phyloP scores from a whole-genome alignment of 2,888 invertebrate genomes.

The Netelia virgata region DNA sequence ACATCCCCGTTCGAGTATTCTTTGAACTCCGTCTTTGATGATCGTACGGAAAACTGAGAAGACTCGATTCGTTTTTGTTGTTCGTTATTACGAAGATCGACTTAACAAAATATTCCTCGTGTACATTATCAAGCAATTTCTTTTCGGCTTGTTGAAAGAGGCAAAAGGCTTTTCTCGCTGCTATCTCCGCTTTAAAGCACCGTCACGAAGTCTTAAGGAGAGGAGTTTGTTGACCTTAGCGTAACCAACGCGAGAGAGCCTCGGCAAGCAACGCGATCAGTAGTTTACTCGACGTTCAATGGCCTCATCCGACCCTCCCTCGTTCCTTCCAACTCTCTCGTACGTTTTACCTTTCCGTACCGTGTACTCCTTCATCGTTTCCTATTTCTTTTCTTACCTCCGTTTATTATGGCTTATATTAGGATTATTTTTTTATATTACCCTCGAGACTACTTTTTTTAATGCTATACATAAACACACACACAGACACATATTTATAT shows the following conservation, averaged over 20 bases:
- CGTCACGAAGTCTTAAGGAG: not conserved
- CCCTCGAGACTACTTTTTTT: conserved; percentile 53
- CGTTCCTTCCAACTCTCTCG: conserved; percentile 15
- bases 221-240: conserved; percentile 20
- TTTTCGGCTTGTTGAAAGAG: conserved; percentile 6
- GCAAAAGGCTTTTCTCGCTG: conserved; percentile 8
- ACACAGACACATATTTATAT: not conserved
- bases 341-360: conserved; percentile 31
- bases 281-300: conserved; percentile 43
- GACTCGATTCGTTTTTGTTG: not conserved
- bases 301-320: conserved; percentile 20
- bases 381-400: conserved; percentile 41
- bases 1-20: conserved; percentile 3
- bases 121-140: conserved; percentile 7
- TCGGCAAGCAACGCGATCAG: conserved; percentile 8
- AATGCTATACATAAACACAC: not conserved
- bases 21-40: not conserved
- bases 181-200: not conserved
- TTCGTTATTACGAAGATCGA: not conserved
- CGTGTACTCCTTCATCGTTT: conserved; percentile 44
- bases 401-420: conserved; percentile 51
- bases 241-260: conserved; percentile 23
- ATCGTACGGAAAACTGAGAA: not conserved
- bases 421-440: conserved; percentile 54
- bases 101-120: not conserved